Evolutionary conservation across 2,888 invertebrate species (phyloP), one percentile per base, ranked within the genome.

Genomic region (Anaspis maculata): DNA sequence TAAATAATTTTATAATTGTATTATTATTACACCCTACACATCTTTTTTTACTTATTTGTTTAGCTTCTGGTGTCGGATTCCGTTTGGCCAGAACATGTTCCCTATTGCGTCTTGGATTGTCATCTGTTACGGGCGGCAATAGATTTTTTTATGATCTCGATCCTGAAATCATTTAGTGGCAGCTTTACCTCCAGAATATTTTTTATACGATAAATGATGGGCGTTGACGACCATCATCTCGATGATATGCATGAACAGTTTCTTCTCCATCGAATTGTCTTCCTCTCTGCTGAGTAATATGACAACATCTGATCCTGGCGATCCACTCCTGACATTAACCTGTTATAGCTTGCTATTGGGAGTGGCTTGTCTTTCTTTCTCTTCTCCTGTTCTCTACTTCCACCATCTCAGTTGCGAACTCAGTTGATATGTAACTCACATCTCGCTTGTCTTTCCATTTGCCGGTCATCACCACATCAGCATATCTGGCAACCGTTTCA

Each of bases 391-490:
- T 42, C 13, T 7, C 30, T 25, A 33, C 30, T 25, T 39, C 23
- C 15, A 28, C 37, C 29, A 52, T 37, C 21, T 37, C 28, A 38
- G 45, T 39, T 32, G 27, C 29, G 45, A 41, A 37, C 44, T 58
- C 40, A 11, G 51, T 49, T 21, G 51, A 44, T 23, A 57, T 51
- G 30, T 51, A 44, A 15, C 42, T n/a, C 7, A 58, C 54, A 12
- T 54, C 52, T 27, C 54, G 28, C 30, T 44, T 49, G 25, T 59
- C 56, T 33, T 38, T 47, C 56, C 56, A 56, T 36, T 59, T 59
- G 15, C 44, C 43, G 29, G 55, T 41, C 37, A 44, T 37, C 26
- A 54, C 42, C n/a, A 46, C 49, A 21, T 48, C 37, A 16, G 30
- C 30, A 33, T 47, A 52, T 3, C 30, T 32, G 27, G 30, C 29